Evolutionary conservation across 23 tunicate genomes (phyloP).

Genomic region (Phallusia fumigata): DNA sequence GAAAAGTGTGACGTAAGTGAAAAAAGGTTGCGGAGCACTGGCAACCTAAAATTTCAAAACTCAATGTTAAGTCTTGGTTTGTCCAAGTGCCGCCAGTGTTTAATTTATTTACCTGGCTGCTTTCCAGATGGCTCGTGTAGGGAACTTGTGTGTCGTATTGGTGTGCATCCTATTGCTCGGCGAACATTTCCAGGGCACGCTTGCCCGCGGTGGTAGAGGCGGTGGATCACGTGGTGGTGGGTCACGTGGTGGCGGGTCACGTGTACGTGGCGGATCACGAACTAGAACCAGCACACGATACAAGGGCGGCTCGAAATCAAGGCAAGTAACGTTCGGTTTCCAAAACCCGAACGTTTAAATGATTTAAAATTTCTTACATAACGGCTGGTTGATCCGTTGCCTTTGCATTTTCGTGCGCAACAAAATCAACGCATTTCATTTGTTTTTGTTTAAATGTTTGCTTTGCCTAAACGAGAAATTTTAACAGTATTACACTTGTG

Average conservation of each 20-base stretch:
- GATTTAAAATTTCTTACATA: too few species aligned
- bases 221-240: background rate
- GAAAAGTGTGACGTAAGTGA: too few species aligned
- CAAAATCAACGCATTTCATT: background rate
- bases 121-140: background rate
- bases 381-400: too few species aligned
- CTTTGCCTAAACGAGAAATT: too few species aligned
- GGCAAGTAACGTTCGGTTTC: background rate
- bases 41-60: too few species aligned
- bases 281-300: background rate
- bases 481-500: too few species aligned
- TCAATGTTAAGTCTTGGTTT: too few species aligned
- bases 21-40: too few species aligned
- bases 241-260: background rate
- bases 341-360: too few species aligned
- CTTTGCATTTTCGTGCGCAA: too few species aligned
- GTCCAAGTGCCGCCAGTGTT: too few species aligned
- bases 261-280: background rate
- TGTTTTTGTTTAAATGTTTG: background rate
- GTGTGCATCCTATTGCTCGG: background rate
- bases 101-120: background rate
- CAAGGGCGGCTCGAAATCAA: background rate
- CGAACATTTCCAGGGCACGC: background rate
- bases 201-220: background rate
- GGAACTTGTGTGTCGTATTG: background rate